A percentile compares a stretch with the other conserved stretches of the same genome.
Evolutionary conservation across 2,797 vertebrate genomes (phyloP).

Genomic region (Hippoglossus hippoglossus): DNA sequence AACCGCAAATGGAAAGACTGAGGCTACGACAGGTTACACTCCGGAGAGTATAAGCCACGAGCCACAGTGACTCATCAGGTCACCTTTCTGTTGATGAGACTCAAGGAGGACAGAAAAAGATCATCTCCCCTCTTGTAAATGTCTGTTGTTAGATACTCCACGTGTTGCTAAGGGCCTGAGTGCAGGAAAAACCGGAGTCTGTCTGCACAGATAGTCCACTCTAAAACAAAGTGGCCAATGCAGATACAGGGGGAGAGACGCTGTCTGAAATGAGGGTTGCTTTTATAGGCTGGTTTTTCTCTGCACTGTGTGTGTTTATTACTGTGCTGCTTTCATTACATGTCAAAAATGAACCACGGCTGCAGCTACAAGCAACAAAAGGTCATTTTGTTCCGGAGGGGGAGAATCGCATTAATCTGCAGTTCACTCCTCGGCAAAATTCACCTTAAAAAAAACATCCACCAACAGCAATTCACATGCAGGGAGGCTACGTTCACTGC

Average conservation of each 20-base stretch:
- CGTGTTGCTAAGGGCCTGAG: constrained; percentile 77
- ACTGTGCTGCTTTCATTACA: constrained; percentile 10
- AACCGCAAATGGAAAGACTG: constrained; percentile 27
- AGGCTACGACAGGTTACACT: constrained; percentile 13
- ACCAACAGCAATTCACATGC: constrained; percentile 47
- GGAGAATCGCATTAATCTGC: constrained; percentile 48
- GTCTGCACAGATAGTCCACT: constrained; percentile 71
- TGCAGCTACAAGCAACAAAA: constrained; percentile 33
- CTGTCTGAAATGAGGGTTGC: constrained; percentile 59
- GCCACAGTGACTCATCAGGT: constrained; percentile 69
- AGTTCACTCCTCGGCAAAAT: constrained; percentile 41
- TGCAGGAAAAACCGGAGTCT: constrained; percentile 62
- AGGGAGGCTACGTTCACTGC: constrained; percentile 23
- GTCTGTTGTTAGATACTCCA: constrained; percentile 77
- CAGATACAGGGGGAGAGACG: constrained; percentile 58
- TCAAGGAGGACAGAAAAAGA: constrained; percentile 79
- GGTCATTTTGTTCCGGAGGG: constrained; percentile 38
- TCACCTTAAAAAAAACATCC: constrained; percentile 43
- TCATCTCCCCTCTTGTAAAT: constrained; percentile 64
- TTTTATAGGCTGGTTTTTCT: constrained; percentile 38
- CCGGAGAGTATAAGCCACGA: constrained; percentile 35
- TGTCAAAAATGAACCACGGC: constrained; percentile 32
- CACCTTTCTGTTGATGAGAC: constrained; percentile 72
- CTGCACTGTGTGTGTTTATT: constrained; percentile 4
- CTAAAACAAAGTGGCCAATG: constrained; percentile 60